A percentile compares a stretch with the other conserved stretches of the same genome.
These are phyloP conservation scores for Capitella teleta DNA, from an alignment of 1,140 invertebrate species.

Conservation along the genomic window DNA sequence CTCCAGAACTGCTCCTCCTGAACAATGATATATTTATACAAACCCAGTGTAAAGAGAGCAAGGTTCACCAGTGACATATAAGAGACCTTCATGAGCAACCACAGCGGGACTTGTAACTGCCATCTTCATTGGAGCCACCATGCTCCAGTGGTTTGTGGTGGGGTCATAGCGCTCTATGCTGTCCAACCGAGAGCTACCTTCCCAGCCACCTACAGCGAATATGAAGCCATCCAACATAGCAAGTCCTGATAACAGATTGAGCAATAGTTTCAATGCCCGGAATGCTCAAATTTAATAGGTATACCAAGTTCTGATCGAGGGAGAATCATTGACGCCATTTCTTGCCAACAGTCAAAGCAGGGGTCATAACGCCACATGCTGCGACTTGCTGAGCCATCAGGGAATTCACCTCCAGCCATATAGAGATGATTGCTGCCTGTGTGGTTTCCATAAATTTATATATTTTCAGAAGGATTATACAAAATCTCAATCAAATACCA, in stretches of 20 bases:
- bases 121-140: constrained; percentile 63
- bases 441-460: neutral
- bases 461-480: neutral
- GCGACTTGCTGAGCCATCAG: constrained; percentile 47
- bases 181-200: constrained; percentile 64
- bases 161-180: constrained; percentile 74
- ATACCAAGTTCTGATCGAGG: constrained; percentile 47
- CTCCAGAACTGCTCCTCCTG: constrained; percentile 44
- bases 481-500: constrained; percentile 19
- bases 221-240: constrained; percentile 54
- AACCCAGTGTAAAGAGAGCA: neutral
- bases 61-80: constrained; percentile 43
- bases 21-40: neutral
- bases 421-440: constrained; percentile 38
- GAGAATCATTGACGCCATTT: constrained; percentile 46
- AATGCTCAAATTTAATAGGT: neutral
- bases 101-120: constrained; percentile 46
- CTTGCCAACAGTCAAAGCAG: constrained; percentile 46
- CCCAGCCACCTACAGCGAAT: constrained; percentile 67
- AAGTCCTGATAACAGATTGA: constrained; percentile 44
- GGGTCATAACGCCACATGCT: constrained; percentile 48
- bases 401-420: constrained; percentile 48
- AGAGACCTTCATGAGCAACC: constrained; percentile 40
- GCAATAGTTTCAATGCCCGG: neutral
- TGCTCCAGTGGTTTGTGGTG: constrained; percentile 62